A percentile compares a stretch with the other conserved stretches of the same genome.
Conservation (phyloP, 2,888 invertebrate genomes). For the Diplazon laetatorius region DNA sequence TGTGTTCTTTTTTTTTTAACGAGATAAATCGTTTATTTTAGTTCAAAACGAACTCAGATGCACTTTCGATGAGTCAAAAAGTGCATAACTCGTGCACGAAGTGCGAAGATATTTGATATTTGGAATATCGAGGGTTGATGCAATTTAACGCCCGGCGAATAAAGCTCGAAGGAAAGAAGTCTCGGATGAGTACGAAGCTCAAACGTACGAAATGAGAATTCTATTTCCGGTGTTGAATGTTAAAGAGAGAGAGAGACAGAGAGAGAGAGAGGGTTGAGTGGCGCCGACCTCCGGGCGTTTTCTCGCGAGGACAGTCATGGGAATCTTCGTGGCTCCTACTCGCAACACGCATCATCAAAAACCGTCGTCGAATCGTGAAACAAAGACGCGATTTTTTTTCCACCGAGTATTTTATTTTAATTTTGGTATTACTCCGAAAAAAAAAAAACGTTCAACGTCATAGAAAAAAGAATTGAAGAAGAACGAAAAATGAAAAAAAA, state of each 20-base stretch:
- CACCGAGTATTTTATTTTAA: constrained; percentile 38
- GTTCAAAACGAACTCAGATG: too few species aligned
- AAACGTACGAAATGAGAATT: constrained; percentile 60
- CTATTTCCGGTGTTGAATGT: constrained; percentile 62
- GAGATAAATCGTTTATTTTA: not conserved
- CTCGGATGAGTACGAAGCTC: constrained; percentile 13
- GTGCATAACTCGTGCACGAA: not conserved
- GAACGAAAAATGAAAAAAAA: too few species aligned
- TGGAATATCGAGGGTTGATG: not conserved
- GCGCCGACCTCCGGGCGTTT: constrained; percentile 42
- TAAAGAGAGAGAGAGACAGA: constrained; percentile 3
- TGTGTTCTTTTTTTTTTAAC: too few species aligned
- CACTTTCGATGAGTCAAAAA: not conserved
- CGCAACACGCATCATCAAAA: constrained; percentile 7
- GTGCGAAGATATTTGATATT: not conserved
- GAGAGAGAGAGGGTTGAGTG: too few species aligned
- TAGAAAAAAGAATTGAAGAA: too few species aligned
- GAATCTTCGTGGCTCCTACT: constrained; percentile 54
- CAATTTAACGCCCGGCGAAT: not conserved
- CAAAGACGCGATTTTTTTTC: constrained; percentile 53
- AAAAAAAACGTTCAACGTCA: constrained; percentile 4
- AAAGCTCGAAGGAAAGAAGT: constrained; percentile 17
- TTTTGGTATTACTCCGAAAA: constrained; percentile 39
- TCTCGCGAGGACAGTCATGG: constrained; percentile 58
- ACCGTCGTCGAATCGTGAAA: constrained; percentile 46